A percentile compares a stretch with the other conserved stretches of the same genome.
Conservation (phyloP, 2,888 invertebrate species). For the Miltochrista miniata region DNA sequence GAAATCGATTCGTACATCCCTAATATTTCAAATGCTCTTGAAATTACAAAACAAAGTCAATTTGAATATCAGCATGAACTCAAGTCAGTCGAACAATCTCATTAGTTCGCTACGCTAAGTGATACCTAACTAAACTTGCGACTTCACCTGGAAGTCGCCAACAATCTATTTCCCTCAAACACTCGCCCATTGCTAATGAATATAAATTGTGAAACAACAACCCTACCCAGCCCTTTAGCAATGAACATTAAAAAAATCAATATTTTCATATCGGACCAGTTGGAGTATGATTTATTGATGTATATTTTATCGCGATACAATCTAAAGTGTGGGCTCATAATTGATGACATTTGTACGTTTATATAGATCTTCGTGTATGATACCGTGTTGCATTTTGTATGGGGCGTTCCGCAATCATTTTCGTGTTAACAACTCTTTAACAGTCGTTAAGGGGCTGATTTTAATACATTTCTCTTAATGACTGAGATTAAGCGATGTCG, state of each 20-base stretch:
- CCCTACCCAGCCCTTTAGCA: slow-evolving; percentile 74
- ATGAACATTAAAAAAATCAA: slow-evolving; percentile 79
- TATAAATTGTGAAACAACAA: slow-evolving; percentile 72
- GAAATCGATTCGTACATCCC: too few relatives aligned
- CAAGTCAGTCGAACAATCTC: not conserved
- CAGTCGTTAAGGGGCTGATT: slow-evolving; percentile 25
- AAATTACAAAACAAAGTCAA: too few relatives aligned
- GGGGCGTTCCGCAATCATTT: slow-evolving; percentile 65
- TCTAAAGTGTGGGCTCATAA: slow-evolving; percentile 77
- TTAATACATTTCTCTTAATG: slow-evolving; percentile 72
- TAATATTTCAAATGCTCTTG: too few relatives aligned
- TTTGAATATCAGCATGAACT: not conserved
- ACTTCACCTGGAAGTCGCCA: slow-evolving; percentile 8
- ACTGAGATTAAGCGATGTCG: slow-evolving; percentile 54
- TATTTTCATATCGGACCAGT: slow-evolving; percentile 70
- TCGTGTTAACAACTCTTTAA: slow-evolving; percentile 78
- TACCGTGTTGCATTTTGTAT: slow-evolving; percentile 24
- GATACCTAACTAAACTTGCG: slow-evolving; percentile 8
- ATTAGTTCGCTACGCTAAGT: not conserved
- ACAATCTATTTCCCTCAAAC: slow-evolving; percentile 24
- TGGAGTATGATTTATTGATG: slow-evolving; percentile 77
- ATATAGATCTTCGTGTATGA: slow-evolving; percentile 43
- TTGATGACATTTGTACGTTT: slow-evolving; percentile 74
- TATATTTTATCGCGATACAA: slow-evolving; percentile 78
- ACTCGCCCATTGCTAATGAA: slow-evolving; percentile 61